Evolutionary conservation across 2,113 vertebrate species (phyloP).

Genomic region (Nothocercus julius): DNA sequence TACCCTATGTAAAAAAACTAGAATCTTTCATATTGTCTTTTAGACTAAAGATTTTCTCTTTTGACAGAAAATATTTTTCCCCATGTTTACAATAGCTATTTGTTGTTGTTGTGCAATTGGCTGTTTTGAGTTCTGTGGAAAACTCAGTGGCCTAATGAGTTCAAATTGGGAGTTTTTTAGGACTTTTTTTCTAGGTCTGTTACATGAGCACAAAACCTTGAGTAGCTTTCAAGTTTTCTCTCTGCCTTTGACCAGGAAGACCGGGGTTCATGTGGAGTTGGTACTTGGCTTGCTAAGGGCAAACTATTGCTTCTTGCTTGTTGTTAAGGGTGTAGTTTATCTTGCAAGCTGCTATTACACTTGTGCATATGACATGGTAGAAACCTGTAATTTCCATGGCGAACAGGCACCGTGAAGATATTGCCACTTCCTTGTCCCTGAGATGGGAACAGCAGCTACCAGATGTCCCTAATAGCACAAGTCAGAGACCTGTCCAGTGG

Average conservation of each 20-base stretch:
- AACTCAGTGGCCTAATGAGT: neutral
- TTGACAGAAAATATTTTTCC: neutral
- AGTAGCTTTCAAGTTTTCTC: neutral
- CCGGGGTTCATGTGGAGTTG: neutral
- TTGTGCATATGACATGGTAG: accelerated
- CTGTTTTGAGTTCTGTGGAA: neutral
- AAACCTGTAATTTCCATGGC: neutral
- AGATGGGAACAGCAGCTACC: neutral
- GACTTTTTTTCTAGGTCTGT: neutral
- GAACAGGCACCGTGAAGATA: neutral
- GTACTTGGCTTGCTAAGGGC: neutral
- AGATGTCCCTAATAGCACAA: neutral
- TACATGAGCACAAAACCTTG: accelerated
- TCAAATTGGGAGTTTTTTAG: neutral
- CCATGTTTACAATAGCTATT: accelerated
- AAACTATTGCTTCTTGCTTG: accelerated
- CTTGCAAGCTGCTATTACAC: neutral
- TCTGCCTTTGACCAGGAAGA: accelerated
- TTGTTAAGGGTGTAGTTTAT: neutral
- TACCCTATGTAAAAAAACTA: neutral
- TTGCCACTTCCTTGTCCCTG: neutral
- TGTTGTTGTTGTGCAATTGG: neutral
- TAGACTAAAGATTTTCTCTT: neutral
- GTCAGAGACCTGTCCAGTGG: neutral
- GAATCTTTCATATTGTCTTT: neutral